Percentiles rank a stretch among this genome's conserved stretches.
Conservation (phyloP, 2,888 invertebrate genomes). For the Aplocera efformata region DNA sequence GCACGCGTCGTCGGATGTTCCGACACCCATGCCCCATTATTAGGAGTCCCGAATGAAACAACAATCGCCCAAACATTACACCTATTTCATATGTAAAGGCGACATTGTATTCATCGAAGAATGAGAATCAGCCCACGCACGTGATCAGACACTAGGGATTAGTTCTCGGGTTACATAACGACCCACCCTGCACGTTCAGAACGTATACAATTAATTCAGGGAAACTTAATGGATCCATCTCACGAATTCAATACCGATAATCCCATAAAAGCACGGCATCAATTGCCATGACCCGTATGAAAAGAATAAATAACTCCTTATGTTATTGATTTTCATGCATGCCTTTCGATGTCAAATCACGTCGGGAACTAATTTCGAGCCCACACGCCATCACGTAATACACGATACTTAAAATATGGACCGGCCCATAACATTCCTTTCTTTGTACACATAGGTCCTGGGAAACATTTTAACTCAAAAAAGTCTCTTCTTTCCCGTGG, state of each 20-base stretch:
- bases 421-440: slow-evolving; percentile 42
- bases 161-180: slow-evolving; percentile 68
- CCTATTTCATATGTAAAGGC: slow-evolving; percentile 49
- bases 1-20: slow-evolving; percentile 8
- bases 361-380: slow-evolving; percentile 21
- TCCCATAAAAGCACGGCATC: not conserved
- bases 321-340: slow-evolving; percentile 25
- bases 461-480: slow-evolving; percentile 30
- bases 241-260: not conserved
- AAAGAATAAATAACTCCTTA: too few relatives aligned
- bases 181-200: slow-evolving; percentile 53
- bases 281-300: too few relatives aligned
- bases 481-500: too few relatives aligned
- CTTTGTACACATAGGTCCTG: slow-evolving; percentile 39
- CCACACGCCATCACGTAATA: slow-evolving; percentile 30
- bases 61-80: slow-evolving; percentile 26
- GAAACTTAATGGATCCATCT: slow-evolving; percentile 34
- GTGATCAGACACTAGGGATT: slow-evolving; percentile 70
- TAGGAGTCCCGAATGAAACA: slow-evolving; percentile 22
- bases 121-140: slow-evolving; percentile 52
- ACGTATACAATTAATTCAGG: slow-evolving; percentile 37
- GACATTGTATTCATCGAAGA: slow-evolving; percentile 53
- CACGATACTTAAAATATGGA: slow-evolving; percentile 26
- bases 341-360: slow-evolving; percentile 15
- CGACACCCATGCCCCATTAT: slow-evolving; percentile 17